Evolutionary conservation across 2,888 invertebrate genomes (phyloP).

Genomic region (Lottia gigantea): DNA sequence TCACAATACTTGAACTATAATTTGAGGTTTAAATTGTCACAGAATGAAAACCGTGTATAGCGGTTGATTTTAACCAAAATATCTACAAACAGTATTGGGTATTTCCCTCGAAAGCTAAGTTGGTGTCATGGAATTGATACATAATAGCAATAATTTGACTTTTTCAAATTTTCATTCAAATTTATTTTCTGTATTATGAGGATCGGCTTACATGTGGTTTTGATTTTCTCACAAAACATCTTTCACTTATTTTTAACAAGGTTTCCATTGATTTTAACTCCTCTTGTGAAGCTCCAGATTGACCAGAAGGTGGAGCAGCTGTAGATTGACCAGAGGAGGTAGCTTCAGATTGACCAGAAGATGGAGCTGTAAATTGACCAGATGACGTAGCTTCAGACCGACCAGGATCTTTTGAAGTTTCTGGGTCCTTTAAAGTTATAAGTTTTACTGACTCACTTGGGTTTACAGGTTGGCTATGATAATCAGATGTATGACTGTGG

Average conservation of each 20-base stretch:
- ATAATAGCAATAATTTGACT: too few relatives aligned
- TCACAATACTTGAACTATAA: too few relatives aligned
- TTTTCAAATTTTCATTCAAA: neutral
- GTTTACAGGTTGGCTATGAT: too few relatives aligned
- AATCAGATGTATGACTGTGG: too few relatives aligned
- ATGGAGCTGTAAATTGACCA: neutral
- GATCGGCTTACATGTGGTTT: neutral
- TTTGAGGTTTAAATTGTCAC: too few relatives aligned
- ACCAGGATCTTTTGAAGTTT: neutral
- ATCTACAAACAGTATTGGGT: too few relatives aligned
- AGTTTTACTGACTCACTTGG: neutral
- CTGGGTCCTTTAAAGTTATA: neutral
- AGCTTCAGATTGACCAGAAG: neutral
- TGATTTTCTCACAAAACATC: neutral
- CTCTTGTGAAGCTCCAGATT: neutral
- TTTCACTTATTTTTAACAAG: neutral
- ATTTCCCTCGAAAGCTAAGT: too few relatives aligned
- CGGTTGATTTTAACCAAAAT: too few relatives aligned
- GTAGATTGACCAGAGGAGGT: neutral
- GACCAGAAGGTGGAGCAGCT: neutral
- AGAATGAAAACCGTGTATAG: too few relatives aligned
- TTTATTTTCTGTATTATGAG: neutral
- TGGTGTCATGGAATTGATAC: too few relatives aligned
- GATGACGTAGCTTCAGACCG: neutral
- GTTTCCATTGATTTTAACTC: neutral